Evolutionary conservation across 2,113 vertebrate genomes (phyloP).

Genomic region (Paramormyrops kingsleyae): DNA sequence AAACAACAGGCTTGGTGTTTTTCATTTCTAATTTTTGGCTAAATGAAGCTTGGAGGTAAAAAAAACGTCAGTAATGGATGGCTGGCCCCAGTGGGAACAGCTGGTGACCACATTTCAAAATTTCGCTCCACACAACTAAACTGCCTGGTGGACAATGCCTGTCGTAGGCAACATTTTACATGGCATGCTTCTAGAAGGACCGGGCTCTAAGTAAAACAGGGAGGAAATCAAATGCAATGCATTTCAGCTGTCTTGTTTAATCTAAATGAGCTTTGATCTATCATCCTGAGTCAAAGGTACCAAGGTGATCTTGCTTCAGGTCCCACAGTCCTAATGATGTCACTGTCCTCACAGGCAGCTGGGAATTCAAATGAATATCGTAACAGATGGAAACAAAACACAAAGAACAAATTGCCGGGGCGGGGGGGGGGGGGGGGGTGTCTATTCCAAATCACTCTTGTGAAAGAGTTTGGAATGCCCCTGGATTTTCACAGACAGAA

Average conservation of each 20-base stretch:
- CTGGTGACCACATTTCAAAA: not conserved
- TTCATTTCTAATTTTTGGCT: not conserved
- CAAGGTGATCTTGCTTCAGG: not conserved
- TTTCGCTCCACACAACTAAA: not conserved
- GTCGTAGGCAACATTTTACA: not conserved
- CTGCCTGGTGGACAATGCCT: not conserved
- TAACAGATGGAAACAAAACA: conserved; percentile 8
- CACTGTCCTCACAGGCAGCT: not conserved
- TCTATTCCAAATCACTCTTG: conserved; percentile 26
- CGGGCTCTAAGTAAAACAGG: not conserved
- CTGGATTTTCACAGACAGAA: conserved; percentile 35
- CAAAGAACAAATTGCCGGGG: not conserved
- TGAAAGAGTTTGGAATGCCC: conserved; percentile 21
- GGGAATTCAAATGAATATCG: not conserved
- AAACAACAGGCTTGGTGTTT: not conserved
- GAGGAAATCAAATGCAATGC: not conserved
- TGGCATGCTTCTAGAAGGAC: not conserved
- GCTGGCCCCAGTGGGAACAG: not conserved
- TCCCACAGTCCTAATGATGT: not conserved
- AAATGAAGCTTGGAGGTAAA: not conserved
- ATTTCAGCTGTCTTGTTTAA: not conserved
- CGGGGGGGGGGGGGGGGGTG: not conserved
- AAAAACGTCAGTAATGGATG: not conserved
- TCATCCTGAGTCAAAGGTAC: not conserved
- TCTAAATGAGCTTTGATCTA: not conserved